Evolutionary conservation across 2,113 vertebrate genomes (phyloP).

Genomic region (Leptosomus discolor): DNA sequence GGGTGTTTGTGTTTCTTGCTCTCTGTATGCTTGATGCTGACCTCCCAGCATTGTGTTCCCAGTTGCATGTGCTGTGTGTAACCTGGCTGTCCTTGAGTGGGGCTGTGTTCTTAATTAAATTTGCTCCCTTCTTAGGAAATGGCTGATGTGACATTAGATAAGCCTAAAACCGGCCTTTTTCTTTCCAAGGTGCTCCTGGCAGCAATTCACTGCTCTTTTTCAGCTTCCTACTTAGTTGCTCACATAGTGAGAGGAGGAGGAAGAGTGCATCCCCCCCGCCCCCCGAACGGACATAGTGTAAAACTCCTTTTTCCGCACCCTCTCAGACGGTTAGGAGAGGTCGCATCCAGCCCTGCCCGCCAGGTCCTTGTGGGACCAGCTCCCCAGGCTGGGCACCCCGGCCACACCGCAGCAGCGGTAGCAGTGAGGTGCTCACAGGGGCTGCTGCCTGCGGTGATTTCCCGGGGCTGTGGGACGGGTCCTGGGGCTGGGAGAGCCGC

Average conservation of each 20-base stretch:
- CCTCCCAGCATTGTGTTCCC: not conserved
- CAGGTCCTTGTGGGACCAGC: not conserved
- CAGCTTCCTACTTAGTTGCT: not conserved
- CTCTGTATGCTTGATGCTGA: not conserved
- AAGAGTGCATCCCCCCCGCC: not conserved
- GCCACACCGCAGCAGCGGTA: not conserved
- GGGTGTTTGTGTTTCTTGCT: not conserved
- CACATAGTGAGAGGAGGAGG: not conserved
- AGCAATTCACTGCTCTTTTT: not conserved
- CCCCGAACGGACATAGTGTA: not conserved
- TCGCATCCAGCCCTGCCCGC: accelerated
- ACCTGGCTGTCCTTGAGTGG: constrained; percentile 52
- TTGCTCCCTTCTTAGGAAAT: constrained; percentile 48
- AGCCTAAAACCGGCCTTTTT: not conserved
- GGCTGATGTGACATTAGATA: constrained; percentile 68
- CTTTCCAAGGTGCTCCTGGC: constrained; percentile 10
- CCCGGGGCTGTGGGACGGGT: accelerated
- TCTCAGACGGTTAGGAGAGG: not conserved
- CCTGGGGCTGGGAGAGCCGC: not conserved
- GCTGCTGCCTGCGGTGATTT: not conserved
- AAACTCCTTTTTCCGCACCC: not conserved
- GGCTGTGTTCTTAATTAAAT: constrained; percentile 65
- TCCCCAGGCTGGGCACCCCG: accelerated
- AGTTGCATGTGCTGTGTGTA: not conserved
- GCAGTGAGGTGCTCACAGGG: accelerated